phyloP scores from a whole-genome alignment of 1,140 invertebrate species.

The Heliconius hermathena region DNA sequence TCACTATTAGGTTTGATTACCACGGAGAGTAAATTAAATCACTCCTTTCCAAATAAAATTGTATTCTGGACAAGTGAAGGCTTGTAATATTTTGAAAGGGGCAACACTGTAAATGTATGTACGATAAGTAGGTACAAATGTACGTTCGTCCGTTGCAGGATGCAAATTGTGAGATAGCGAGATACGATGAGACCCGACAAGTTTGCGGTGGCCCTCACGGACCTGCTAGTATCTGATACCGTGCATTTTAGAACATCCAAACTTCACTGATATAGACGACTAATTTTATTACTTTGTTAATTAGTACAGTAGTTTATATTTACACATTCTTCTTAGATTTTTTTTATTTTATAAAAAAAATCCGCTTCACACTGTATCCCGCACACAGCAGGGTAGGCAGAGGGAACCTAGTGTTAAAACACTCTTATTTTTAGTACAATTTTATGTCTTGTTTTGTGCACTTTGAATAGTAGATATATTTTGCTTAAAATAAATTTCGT shows the following conservation, averaged over 20 bases:
- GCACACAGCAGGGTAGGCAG: too few species aligned
- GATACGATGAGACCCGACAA: slow-evolving; percentile 26
- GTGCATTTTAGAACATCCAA: slow-evolving; percentile 29
- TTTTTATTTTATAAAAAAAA: too few species aligned
- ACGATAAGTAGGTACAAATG: not conserved
- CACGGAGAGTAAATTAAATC: too few species aligned
- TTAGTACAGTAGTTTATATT: not conserved
- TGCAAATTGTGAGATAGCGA: slow-evolving; percentile 19
- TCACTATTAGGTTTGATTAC: too few species aligned
- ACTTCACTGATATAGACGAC: slow-evolving; percentile 9
- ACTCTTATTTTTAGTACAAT: too few species aligned
- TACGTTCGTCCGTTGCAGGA: not conserved
- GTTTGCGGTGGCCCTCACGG: slow-evolving; percentile 28
- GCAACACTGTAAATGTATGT: not conserved
- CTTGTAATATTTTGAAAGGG: not conserved
- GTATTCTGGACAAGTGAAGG: too few species aligned
- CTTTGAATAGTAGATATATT: too few species aligned
- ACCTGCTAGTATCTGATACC: slow-evolving; percentile 23
- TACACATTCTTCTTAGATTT: not conserved
- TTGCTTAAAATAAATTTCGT: too few species aligned
- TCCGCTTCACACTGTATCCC: too few species aligned
- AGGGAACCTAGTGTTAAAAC: too few species aligned
- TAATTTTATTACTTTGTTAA: slow-evolving; percentile 30
- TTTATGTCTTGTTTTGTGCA: too few species aligned
- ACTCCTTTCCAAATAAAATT: too few species aligned